These are phyloP conservation scores for Oreochromis tanganicae DNA, from an alignment of 2,113 vertebrate species.

Conservation along the genomic window DNA sequence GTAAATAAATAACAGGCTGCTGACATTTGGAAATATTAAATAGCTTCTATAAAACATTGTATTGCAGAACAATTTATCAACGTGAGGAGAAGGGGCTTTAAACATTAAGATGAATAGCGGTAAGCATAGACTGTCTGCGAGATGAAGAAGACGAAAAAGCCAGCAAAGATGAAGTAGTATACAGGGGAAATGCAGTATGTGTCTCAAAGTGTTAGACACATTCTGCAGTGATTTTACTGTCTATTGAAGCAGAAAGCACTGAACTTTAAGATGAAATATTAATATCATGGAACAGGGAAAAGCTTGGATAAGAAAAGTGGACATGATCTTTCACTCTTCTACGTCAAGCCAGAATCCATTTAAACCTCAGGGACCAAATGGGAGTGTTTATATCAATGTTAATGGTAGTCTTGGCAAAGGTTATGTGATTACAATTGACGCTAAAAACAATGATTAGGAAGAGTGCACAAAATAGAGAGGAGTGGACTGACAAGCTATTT, in stretches of 20 bases:
- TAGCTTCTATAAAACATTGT: constrained; percentile 29
- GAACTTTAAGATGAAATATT: constrained; percentile 75
- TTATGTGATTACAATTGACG: not conserved
- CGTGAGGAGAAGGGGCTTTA: constrained; percentile 2
- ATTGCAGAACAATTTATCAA: constrained; percentile 35
- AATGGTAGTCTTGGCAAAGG: not conserved
- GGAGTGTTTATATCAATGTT: constrained; percentile 5
- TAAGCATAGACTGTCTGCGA: constrained; percentile 7
- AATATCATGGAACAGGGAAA: constrained; percentile 60
- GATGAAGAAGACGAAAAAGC: constrained; percentile 1
- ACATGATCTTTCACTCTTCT: constrained; percentile 63
- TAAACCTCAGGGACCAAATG: constrained; percentile 1
- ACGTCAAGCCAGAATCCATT: constrained; percentile 30
- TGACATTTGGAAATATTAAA: constrained; percentile 53
- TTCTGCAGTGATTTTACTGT: constrained; percentile 69
- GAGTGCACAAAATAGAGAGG: not conserved
- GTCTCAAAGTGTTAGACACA: constrained; percentile 55
- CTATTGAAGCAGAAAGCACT: constrained; percentile 69
- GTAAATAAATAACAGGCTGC: constrained; percentile 45
- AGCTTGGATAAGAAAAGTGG: constrained; percentile 44
- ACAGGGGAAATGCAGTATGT: constrained; percentile 46
- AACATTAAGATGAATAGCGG: constrained; percentile 50
- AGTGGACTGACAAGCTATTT: not conserved
- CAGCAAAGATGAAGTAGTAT: constrained; percentile 5
- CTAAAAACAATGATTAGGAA: constrained; percentile 18